Conservation (phyloP, 1,140 invertebrate species). For the Procambarus virginalis region DNA sequence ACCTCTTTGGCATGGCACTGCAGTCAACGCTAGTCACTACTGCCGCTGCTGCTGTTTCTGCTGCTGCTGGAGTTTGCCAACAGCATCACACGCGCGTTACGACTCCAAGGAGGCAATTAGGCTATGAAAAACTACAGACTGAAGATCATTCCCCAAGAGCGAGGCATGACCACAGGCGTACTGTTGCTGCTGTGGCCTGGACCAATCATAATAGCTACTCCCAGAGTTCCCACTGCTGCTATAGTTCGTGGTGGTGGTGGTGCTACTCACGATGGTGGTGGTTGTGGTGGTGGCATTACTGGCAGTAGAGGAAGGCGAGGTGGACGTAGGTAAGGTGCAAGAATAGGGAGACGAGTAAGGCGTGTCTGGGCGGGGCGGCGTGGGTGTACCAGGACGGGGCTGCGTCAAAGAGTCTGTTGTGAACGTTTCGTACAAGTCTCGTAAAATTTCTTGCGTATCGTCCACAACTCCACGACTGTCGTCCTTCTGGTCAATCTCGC, state of each 20-base stretch:
- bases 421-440: constrained; percentile 62
- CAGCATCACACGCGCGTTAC: constrained; percentile 73
- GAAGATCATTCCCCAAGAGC: constrained; percentile 80
- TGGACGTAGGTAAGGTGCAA: constrained; percentile 23
- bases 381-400: constrained; percentile 33
- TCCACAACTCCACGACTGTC: constrained; percentile 37
- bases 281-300: constrained; percentile 51
- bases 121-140: constrained; percentile 81
- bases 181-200: constrained; percentile 66
- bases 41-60: constrained; percentile 32
- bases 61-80: constrained; percentile 49
- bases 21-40: constrained; percentile 47
- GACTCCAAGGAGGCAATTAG: constrained; percentile 82
- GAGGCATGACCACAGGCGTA: constrained; percentile 81
- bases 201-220: constrained; percentile 61
- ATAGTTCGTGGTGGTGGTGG: constrained; percentile 5
- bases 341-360: constrained; percentile 33
- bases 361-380: constrained; percentile 49
- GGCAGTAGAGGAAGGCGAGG: constrained; percentile 28
- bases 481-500: constrained; percentile 53
- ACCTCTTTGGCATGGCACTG: constrained; percentile 67
- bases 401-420: constrained; percentile 32
- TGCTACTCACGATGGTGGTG: constrained; percentile 8
- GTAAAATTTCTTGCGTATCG: constrained; percentile 63
- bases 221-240: constrained; percentile 42